Conservation (phyloP, 2,797 vertebrate genomes). For the Ispidina picta region DNA sequence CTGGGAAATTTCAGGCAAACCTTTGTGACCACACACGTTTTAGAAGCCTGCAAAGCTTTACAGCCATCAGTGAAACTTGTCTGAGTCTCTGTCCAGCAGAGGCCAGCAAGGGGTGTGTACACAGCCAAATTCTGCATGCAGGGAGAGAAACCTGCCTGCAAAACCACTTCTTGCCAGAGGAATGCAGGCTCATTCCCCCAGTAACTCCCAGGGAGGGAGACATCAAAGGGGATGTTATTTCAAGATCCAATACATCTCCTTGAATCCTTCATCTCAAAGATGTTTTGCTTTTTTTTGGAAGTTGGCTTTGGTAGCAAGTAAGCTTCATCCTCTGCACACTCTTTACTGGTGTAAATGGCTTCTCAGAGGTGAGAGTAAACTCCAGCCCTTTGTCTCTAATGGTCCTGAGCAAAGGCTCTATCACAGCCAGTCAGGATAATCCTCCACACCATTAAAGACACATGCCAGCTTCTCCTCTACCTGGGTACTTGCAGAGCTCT, state of each 20-base stretch:
- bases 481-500: slow-evolving; percentile 18
- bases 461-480: not conserved
- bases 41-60: not conserved
- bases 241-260: not conserved
- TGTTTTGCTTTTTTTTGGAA: not conserved
- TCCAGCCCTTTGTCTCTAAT: not conserved
- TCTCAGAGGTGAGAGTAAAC: not conserved
- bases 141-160: not conserved
- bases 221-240: not conserved
- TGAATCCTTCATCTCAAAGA: not conserved
- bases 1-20: not conserved
- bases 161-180: not conserved
- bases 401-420: not conserved
- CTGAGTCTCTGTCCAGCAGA: not conserved
- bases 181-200: not conserved
- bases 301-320: not conserved
- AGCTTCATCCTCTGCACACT: not conserved
- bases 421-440: not conserved
- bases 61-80: not conserved
- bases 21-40: not conserved
- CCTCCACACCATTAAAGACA: not conserved
- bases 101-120: rapidly evolving
- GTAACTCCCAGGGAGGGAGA: not conserved
- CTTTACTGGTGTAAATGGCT: not conserved
- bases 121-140: not conserved